Evolutionary conservation across 1,140 invertebrate species (phyloP).

Genomic region (Drosophila ogumai): DNA sequence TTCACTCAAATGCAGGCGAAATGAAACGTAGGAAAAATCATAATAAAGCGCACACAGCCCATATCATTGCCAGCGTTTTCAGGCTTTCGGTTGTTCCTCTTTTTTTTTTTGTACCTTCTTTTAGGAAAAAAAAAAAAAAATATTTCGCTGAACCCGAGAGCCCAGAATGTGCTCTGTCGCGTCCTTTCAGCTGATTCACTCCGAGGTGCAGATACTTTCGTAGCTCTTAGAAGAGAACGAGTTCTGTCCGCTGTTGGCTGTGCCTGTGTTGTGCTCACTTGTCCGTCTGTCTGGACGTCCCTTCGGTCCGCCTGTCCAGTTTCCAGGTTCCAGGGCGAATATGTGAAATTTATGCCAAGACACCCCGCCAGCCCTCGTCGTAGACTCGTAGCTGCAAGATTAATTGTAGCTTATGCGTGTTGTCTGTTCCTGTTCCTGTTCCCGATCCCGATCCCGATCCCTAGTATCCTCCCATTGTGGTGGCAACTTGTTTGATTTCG

Average conservation of each 20-base stretch:
- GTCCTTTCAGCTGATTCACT: constrained; percentile 81
- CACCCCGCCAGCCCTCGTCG: constrained; percentile 51
- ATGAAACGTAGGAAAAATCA: constrained; percentile 48
- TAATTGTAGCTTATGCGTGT: constrained; percentile 77
- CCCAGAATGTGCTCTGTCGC: constrained; percentile 61
- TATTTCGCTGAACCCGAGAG: constrained; percentile 48
- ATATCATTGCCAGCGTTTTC: constrained; percentile 70
- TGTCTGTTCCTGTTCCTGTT: constrained; percentile 32
- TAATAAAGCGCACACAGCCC: constrained; percentile 62
- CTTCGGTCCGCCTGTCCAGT: constrained; percentile 39
- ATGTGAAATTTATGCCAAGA: constrained; percentile 75
- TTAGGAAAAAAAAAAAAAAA: neutral
- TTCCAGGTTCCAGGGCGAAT: constrained; percentile 39
- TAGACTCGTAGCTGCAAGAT: constrained; percentile 64
- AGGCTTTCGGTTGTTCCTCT: constrained; percentile 22
- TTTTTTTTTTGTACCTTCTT: constrained; percentile 26
- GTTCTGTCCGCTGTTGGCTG: constrained; percentile 28
- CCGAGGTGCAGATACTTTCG: constrained; percentile 60
- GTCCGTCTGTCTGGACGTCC: constrained; percentile 48
- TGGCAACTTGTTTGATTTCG: constrained; percentile 76
- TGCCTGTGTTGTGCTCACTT: constrained; percentile 57
- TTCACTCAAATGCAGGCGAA: constrained; percentile 44
- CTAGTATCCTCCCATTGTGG: constrained; percentile 48
- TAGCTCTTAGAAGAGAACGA: constrained; percentile 43
- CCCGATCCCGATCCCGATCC: constrained; percentile 14